Evolutionary conservation across 92 coral and sea anemone species (phyloP).

Genomic region (Hydrozoanthus gracilis): DNA sequence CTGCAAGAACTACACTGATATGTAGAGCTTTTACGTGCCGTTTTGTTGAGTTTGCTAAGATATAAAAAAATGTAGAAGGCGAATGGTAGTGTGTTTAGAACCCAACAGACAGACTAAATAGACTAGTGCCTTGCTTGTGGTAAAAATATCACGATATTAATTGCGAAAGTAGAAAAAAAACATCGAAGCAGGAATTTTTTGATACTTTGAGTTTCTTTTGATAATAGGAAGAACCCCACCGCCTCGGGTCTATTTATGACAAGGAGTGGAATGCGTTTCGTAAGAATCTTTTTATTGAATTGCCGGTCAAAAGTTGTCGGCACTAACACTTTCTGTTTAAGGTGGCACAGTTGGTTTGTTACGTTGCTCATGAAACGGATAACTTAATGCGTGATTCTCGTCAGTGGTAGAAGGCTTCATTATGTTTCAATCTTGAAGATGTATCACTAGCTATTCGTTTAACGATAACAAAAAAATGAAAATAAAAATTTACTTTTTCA

Average conservation of each 20-base stretch:
- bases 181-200: not conserved
- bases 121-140: not conserved
- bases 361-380: no score
- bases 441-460: no score
- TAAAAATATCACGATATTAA: not conserved
- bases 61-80: not conserved
- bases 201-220: not conserved
- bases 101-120: not conserved
- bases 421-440: no score
- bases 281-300: not conserved
- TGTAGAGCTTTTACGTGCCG: not conserved
- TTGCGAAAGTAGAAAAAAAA: not conserved
- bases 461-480: not conserved
- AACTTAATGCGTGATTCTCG: no score
- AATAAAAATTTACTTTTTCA: not conserved
- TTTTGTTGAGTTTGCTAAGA: not conserved
- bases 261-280: not conserved
- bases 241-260: not conserved
- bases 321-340: no score
- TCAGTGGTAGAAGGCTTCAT: no score
- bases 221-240: not conserved
- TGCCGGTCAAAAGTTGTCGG: no score
- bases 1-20: not conserved
- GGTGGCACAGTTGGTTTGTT: no score
- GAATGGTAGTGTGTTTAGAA: not conserved